Conservation (phyloP, 2,113 vertebrate genomes). For the Myrmophylax atrothorax region DNA sequence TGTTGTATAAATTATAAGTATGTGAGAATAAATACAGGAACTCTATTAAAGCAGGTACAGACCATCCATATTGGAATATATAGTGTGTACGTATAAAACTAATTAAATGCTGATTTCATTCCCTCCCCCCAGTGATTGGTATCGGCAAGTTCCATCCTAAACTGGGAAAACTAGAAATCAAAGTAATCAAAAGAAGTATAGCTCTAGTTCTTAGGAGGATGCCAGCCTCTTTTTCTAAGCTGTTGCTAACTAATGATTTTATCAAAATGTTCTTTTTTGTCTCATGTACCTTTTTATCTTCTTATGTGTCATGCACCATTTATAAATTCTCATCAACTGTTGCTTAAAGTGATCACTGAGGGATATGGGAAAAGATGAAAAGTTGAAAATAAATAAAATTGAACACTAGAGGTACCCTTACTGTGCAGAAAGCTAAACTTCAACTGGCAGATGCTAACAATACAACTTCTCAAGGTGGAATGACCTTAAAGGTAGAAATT, state of each 20-base stretch:
- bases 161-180: background rate
- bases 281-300: background rate
- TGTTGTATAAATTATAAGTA: background rate
- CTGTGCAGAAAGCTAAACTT: background rate
- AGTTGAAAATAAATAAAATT: background rate
- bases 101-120: background rate
- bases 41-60: background rate
- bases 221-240: background rate
- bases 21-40: background rate
- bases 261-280: background rate
- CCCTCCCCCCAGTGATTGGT: background rate
- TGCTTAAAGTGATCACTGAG: background rate
- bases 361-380: background rate
- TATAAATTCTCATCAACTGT: background rate
- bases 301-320: background rate
- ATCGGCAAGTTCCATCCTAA: background rate
- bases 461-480: background rate
- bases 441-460: background rate
- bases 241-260: background rate
- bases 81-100: background rate
- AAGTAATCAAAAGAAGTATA: background rate
- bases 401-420: background rate
- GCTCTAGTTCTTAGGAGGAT: background rate
- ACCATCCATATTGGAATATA: background rate
- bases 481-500: background rate